Percentiles rank a stretch among this genome's conserved stretches.
These are phyloP conservation scores for Koerneria pararmatus DNA, from an alignment of 2,888 invertebrate genomes.

Conservation along the genomic window DNA sequence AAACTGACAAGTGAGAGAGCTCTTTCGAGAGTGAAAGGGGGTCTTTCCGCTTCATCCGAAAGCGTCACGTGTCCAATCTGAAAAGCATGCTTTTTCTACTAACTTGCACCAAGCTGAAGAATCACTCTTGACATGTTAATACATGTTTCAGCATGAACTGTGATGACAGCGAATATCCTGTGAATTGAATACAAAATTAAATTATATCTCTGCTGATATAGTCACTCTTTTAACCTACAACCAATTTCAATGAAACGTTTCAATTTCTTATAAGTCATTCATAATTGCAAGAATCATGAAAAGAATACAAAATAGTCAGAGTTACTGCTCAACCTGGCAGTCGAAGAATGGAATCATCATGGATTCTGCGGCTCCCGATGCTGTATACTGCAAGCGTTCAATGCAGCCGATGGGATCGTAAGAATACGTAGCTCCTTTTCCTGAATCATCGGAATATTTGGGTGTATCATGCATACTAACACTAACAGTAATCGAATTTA, in stretches of 20 bases:
- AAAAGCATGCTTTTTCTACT: not conserved
- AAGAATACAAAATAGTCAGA: not conserved
- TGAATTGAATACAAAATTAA: not conserved
- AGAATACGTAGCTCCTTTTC: conserved; percentile 87
- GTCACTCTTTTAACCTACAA: not conserved
- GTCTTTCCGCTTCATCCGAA: conserved; percentile 66
- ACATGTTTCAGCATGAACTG: no score
- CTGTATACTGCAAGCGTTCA: conserved; percentile 78
- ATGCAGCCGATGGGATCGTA: conserved; percentile 97
- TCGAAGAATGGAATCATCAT: conserved; percentile 89
- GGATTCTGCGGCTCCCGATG: conserved; percentile 78
- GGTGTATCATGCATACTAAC: no score
- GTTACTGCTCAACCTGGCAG: conserved; percentile 71
- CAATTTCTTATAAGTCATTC: not conserved
- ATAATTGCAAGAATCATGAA: not conserved
- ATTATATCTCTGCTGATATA: not conserved
- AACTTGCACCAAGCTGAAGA: conserved; percentile 24
- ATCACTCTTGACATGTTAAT: conserved; percentile 9
- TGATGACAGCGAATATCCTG: no score
- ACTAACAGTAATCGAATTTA: conserved; percentile 10
- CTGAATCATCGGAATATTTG: conserved; percentile 47
- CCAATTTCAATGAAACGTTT: not conserved
- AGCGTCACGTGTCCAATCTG: conserved; percentile 70
- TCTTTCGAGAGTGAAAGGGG: conserved; percentile 73
- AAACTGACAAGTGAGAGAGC: conserved; percentile 75